Evolutionary conservation across 1,140 invertebrate species (phyloP).

Genomic region (Papilio polytes): DNA sequence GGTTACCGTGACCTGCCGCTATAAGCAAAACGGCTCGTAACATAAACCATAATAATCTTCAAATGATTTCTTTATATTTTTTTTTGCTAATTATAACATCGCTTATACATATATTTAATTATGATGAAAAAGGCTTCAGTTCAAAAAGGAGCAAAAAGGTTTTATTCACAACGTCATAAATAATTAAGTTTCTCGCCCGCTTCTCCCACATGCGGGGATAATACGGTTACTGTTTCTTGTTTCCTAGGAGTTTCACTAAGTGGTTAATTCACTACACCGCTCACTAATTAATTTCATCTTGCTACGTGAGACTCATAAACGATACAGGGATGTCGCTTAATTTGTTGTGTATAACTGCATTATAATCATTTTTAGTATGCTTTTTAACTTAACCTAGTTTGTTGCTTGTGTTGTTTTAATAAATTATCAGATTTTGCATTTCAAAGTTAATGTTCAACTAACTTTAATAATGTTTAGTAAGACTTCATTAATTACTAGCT

Average conservation of each 20-base stretch:
- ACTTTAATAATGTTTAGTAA: too few species aligned
- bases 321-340: not conserved
- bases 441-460: not conserved
- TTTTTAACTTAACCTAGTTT: not conserved
- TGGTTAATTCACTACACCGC: conserved; percentile 12
- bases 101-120: too few species aligned
- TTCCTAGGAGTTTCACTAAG: conserved; percentile 6
- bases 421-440: not conserved
- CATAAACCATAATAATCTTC: too few species aligned
- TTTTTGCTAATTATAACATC: not conserved
- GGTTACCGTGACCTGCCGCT: too few species aligned
- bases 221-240: conserved; percentile 16
- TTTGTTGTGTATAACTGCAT: not conserved
- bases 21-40: too few species aligned
- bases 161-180: not conserved
- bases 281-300: not conserved
- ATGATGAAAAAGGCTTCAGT: not conserved
- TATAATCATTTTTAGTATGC: not conserved
- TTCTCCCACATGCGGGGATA: conserved; percentile 2
- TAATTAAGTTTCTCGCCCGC: not conserved
- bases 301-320: not conserved
- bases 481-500: too few species aligned
- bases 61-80: too few species aligned
- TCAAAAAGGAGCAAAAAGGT: not conserved
- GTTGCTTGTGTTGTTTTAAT: not conserved